These are phyloP conservation scores for Drosophila aldrichi DNA, from an alignment of 2,888 invertebrate species.

Conservation along the genomic window DNA sequence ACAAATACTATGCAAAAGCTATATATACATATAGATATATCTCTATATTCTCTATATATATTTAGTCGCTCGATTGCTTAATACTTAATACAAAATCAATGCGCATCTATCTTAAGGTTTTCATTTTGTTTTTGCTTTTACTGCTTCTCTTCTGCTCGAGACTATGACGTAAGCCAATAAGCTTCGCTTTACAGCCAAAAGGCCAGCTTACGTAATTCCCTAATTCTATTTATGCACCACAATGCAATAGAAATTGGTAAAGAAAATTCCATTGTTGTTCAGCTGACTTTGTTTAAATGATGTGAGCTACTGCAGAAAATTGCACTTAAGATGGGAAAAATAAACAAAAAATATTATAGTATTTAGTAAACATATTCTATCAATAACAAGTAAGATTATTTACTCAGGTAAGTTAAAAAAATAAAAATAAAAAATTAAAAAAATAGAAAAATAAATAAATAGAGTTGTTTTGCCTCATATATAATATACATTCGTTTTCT, in stretches of 20 bases:
- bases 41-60: not conserved
- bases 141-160: slow-evolving; percentile 3
- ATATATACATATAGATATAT: not conserved
- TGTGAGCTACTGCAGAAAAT: not conserved
- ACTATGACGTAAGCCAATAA: slow-evolving; percentile 8
- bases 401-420: too few relatives aligned
- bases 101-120: too few relatives aligned
- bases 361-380: too few relatives aligned
- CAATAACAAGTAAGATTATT: too few relatives aligned
- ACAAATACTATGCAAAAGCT: slow-evolving; percentile 48
- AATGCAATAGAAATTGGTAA: not conserved
- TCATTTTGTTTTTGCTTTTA: slow-evolving; percentile 15
- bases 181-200: slow-evolving; percentile 7
- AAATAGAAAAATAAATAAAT: too few relatives aligned
- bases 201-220: not conserved
- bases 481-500: not conserved
- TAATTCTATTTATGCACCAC: slow-evolving; percentile 35
- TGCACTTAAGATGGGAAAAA: not conserved
- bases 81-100: slow-evolving; percentile 27
- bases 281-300: not conserved
- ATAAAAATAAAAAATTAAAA: too few relatives aligned
- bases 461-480: too few relatives aligned
- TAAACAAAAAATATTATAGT: too few relatives aligned
- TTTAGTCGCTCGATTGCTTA: slow-evolving; percentile 15
- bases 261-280: not conserved